Conservation (phyloP, 2,888 invertebrate genomes). For the Lucinisca nassula region DNA sequence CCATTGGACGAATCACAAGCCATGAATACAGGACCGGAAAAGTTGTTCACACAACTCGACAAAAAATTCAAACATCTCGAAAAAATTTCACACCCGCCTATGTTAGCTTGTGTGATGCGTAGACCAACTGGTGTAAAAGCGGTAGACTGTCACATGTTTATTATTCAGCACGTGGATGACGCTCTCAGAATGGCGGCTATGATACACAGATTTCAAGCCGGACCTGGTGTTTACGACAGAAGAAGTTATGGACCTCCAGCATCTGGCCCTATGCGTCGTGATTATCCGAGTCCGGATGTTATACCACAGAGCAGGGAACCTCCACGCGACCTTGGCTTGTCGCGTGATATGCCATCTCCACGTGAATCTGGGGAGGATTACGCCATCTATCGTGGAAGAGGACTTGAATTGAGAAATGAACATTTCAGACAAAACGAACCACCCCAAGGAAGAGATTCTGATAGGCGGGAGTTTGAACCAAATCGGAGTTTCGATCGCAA, state of each 20-base stretch:
- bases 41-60: conserved; percentile 95
- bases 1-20: conserved; percentile 90
- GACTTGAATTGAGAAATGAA: conserved; percentile 73
- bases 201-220: conserved; percentile 63
- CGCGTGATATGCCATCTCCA: conserved; percentile 18
- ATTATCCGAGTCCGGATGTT: conserved; percentile 56
- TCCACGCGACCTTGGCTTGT: conserved; percentile 27
- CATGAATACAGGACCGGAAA: conserved; percentile 81
- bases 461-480: conserved; percentile 16
- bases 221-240: conserved; percentile 51
- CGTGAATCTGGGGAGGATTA: conserved; percentile 47
- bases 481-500: conserved; percentile 49
- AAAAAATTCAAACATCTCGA: conserved; percentile 98
- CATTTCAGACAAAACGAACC: conserved; percentile 60
- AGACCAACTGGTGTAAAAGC: conserved; percentile 99
- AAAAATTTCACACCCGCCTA: conserved; percentile 97
- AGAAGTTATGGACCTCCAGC: conserved; percentile 29
- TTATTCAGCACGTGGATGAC: conserved; percentile 89
- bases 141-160: conserved; percentile 99
- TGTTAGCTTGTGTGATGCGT: conserved; percentile 98
- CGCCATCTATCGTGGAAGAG: conserved; percentile 51
- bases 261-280: conserved; percentile 34
- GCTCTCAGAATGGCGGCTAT: conserved; percentile 73
- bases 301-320: conserved; percentile 46
- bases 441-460: background rate